Percentiles rank a stretch among this genome's conserved stretches.
These are phyloP conservation scores for Tipula unca DNA, from an alignment of 2,888 invertebrate species.

Conservation along the genomic window DNA sequence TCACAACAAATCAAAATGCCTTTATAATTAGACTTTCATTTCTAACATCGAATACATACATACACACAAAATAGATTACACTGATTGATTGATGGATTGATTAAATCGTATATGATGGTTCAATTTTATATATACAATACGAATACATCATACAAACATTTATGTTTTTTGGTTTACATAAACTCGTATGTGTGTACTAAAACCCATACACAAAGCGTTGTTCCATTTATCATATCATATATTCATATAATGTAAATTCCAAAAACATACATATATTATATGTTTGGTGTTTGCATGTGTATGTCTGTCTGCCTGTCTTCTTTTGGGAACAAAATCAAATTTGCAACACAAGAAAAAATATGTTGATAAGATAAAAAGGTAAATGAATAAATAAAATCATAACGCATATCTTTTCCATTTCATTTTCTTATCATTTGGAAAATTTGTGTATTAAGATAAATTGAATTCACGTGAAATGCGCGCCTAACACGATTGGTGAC, in stretches of 20 bases:
- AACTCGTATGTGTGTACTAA: background rate
- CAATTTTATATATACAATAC: background rate
- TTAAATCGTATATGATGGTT: constrained; percentile 14
- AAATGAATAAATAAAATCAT: background rate
- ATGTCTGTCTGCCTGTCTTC: background rate
- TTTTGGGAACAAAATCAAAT: background rate
- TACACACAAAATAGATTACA: background rate
- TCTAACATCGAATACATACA: background rate
- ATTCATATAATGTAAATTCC: background rate
- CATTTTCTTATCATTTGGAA: background rate
- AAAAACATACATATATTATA: background rate
- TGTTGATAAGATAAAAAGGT: constrained; percentile 4
- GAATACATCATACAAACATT: background rate
- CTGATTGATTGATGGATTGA: constrained; percentile 14
- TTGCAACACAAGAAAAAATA: background rate
- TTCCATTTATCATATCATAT: background rate
- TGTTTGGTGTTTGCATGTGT: background rate
- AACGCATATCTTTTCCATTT: background rate
- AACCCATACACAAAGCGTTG: background rate
- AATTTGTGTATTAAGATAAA: background rate
- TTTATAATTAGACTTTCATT: background rate
- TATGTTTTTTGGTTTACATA: background rate
- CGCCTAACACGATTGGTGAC: background rate
- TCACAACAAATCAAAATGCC: constrained; percentile 9
- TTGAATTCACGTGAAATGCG: background rate